Evolutionary conservation across 2,113 vertebrate species (phyloP).

Genomic region (western clawed frog (Xenopus tropicalis)): DNA sequence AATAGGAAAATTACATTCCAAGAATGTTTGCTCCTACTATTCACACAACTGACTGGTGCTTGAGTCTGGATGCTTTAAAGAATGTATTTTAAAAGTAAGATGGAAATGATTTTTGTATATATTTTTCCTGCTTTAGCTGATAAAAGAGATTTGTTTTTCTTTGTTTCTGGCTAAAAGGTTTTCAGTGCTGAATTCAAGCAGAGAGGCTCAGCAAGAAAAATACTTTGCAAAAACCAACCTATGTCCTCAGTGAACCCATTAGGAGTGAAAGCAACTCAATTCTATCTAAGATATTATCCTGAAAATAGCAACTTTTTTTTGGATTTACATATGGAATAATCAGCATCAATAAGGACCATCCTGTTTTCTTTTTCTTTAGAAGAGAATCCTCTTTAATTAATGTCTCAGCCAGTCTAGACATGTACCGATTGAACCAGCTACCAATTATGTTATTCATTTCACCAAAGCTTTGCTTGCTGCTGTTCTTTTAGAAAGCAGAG

Average conservation of each 20-base stretch:
- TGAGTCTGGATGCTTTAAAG: background rate
- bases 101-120: background rate
- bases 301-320: constrained; percentile 39
- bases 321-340: constrained; percentile 56
- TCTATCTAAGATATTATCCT: background rate
- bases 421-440: constrained; percentile 60
- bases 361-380: constrained; percentile 59
- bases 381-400: constrained; percentile 62
- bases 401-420: constrained; percentile 68
- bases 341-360: constrained; percentile 52
- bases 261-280: accelerated
- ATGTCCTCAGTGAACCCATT: constrained; percentile 9
- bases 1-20: background rate
- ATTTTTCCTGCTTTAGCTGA: constrained; percentile 28
- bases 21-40: background rate
- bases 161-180: constrained; percentile 27
- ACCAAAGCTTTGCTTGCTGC: constrained; percentile 57
- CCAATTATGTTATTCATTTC: constrained; percentile 64
- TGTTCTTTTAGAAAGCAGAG: constrained; percentile 54
- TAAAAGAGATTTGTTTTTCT: background rate
- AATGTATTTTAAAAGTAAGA: background rate
- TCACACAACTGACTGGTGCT: background rate
- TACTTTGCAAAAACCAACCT: constrained; percentile 34
- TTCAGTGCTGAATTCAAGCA: constrained; percentile 41
- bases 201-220: constrained; percentile 38